Conservation (phyloP, 2,888 invertebrate species). For the Globia sparganii region DNA sequence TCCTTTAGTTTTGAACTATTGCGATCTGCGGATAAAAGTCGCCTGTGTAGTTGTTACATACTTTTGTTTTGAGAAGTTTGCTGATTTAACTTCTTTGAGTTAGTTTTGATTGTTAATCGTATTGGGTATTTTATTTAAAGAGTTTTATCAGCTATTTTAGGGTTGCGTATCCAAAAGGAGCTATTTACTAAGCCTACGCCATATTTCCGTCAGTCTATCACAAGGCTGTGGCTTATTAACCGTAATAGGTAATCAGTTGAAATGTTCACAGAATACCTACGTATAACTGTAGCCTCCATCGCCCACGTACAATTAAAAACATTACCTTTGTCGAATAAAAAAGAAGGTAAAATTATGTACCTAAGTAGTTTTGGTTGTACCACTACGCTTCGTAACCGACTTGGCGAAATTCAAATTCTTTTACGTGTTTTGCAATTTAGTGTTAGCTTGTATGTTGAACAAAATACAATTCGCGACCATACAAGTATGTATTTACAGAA, state of each 20-base stretch:
- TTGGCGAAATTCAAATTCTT: background rate
- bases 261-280: background rate
- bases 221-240: background rate
- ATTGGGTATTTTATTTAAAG: background rate
- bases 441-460: background rate
- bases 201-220: background rate
- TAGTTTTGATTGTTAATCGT: constrained; percentile 10
- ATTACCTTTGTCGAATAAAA: too few species aligned
- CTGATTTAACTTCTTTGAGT: constrained; percentile 39
- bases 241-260: background rate
- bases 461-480: background rate
- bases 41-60: constrained; percentile 40
- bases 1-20: constrained; percentile 55
- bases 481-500: background rate
- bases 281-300: too few species aligned
- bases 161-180: background rate
- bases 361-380: background rate
- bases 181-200: background rate
- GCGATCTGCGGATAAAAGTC: constrained; percentile 44
- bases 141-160: constrained; percentile 1
- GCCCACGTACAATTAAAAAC: too few species aligned
- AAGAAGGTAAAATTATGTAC: background rate
- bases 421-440: background rate
- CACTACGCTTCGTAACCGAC: background rate
- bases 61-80: constrained; percentile 34